Percentiles rank a stretch among this genome's conserved stretches.
Conservation (phyloP, 2,113 vertebrate species). For the Dicerorhinus sumatrensis region DNA sequence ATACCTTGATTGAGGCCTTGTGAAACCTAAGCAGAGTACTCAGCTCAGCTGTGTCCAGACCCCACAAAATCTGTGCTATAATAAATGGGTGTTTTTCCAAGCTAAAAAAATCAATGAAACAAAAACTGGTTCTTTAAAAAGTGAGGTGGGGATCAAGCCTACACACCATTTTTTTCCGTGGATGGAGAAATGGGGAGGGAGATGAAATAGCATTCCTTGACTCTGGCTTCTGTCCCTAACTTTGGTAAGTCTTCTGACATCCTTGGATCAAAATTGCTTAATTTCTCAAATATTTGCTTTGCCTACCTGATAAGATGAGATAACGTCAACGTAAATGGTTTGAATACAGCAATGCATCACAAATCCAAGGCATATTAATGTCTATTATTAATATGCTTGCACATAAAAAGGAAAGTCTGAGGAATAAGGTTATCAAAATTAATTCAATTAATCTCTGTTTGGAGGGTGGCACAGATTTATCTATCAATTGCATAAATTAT, state of each 20-base stretch:
- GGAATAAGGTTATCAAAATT: conserved; percentile 56
- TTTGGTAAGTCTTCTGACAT: conserved; percentile 36
- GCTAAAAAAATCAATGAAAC: background rate
- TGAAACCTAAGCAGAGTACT: conserved; percentile 14
- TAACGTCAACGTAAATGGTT: background rate
- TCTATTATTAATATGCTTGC: conserved; percentile 16
- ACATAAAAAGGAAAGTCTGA: conserved; percentile 50
- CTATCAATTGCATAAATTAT: conserved; percentile 60
- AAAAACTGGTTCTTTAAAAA: background rate
- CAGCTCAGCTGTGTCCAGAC: background rate
- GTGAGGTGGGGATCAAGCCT: background rate
- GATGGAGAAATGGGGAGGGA: background rate
- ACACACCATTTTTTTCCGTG: background rate
- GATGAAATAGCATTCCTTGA: background rate
- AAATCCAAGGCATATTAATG: conserved; percentile 56
- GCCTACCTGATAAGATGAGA: conserved; percentile 37
- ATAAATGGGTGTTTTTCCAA: background rate
- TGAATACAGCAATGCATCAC: conserved; percentile 39
- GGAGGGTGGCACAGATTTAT: conserved; percentile 40
- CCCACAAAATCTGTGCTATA: background rate
- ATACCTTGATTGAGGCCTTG: background rate
- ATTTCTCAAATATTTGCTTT: conserved; percentile 44
- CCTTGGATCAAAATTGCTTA: conserved; percentile 33
- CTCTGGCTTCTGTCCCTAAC: background rate
- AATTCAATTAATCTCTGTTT: conserved; percentile 62